phyloP scores from a whole-genome alignment of 2,888 invertebrate genomes.

The Allolobophora icterica region DNA sequence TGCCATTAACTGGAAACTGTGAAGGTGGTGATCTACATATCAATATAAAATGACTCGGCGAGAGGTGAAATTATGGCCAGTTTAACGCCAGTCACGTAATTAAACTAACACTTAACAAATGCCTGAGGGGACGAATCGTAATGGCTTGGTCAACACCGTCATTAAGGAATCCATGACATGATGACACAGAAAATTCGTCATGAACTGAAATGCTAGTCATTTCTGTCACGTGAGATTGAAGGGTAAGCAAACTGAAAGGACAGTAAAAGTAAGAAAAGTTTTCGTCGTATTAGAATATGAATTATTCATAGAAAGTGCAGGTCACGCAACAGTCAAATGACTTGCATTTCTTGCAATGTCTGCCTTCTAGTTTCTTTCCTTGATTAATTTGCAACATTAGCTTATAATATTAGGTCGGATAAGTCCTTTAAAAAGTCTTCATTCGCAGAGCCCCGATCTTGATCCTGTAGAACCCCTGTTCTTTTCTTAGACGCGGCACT shows the following conservation, averaged over 20 bases:
- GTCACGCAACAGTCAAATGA: background rate
- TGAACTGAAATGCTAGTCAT: slow-evolving; percentile 7
- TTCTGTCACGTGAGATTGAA: background rate
- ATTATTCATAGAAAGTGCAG: background rate
- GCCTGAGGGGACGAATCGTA: background rate
- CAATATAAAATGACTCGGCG: background rate
- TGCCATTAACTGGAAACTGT: background rate
- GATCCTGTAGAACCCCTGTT: no score
- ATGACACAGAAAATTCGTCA: background rate
- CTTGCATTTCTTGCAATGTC: no score
- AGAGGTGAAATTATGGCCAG: background rate
- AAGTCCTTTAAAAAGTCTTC: no score
- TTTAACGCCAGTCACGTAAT: background rate
- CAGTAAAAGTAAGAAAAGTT: background rate
- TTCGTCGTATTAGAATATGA: background rate
- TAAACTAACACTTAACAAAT: background rate
- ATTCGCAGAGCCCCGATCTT: no score
- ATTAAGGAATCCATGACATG: background rate
- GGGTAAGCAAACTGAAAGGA: background rate
- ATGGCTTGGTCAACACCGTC: background rate
- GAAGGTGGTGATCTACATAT: background rate
- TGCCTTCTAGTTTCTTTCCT: background rate
- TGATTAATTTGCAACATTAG: background rate
- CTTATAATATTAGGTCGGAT: no score
- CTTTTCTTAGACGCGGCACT: no score